phyloP scores from a whole-genome alignment of 2,797 vertebrate genomes.

The Leuciscus waleckii region DNA sequence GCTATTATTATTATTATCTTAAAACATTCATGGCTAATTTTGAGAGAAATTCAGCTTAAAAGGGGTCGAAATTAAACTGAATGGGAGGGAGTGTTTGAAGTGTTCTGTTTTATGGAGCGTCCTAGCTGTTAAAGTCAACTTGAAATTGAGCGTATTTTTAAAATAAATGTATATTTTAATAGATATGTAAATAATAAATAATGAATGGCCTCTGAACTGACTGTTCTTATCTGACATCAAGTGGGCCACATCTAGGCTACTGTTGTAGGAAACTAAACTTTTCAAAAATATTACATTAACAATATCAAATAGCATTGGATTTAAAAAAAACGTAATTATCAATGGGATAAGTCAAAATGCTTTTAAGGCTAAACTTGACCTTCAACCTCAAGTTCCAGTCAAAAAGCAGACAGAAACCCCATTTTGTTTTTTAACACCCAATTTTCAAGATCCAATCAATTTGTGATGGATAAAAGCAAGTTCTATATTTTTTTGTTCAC shows the following conservation, averaged over 20 bases:
- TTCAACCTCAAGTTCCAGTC: not conserved
- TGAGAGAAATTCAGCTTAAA: slow-evolving; percentile 28
- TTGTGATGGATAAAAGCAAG: not conserved
- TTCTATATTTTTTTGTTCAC: not conserved
- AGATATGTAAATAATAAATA: no score
- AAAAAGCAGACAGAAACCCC: not conserved
- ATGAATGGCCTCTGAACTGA: not conserved
- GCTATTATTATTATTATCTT: slow-evolving; percentile 58
- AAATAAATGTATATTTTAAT: no score
- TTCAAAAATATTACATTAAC: not conserved
- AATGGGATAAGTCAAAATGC: not conserved
- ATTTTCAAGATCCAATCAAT: not conserved
- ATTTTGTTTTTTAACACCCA: not conserved
- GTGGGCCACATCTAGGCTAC: not conserved
- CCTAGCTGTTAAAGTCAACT: slow-evolving; percentile 30
- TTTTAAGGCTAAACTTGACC: slow-evolving; percentile 5
- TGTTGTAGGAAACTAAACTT: not conserved
- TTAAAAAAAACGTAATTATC: not conserved
- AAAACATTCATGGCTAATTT: slow-evolving; percentile 23
- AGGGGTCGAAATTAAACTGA: slow-evolving; percentile 4
- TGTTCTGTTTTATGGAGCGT: not conserved
- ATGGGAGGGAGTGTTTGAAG: not conserved
- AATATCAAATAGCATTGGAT: not conserved
- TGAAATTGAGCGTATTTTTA: slow-evolving; percentile 7
- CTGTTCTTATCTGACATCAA: not conserved